These are phyloP conservation scores for Hucho hucho DNA, from an alignment of 2,113 vertebrate species.

Conservation along the genomic window DNA sequence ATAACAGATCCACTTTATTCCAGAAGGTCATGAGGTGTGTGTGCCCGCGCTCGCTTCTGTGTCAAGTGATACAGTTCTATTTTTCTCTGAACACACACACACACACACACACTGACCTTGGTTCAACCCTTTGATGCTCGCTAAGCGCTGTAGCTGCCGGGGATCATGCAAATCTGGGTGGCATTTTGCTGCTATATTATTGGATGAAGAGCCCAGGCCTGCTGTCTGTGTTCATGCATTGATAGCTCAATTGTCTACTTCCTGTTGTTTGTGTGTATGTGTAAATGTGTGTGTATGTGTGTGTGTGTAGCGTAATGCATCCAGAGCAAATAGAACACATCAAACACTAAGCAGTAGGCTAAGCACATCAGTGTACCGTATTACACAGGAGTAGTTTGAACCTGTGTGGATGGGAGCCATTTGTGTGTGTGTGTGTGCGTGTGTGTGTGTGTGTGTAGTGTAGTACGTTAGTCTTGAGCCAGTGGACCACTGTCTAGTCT, in stretches of 20 bases:
- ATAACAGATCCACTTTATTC: constrained; percentile 4
- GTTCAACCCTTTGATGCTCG: constrained; percentile 18
- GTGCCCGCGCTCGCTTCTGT: background rate
- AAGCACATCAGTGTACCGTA: too few relatives aligned
- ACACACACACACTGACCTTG: constrained; percentile 4
- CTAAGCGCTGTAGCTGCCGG: constrained; percentile 4
- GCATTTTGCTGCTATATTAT: constrained; percentile 4
- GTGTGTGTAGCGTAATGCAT: background rate
- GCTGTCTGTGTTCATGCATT: constrained; percentile 17
- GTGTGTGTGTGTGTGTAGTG: background rate
- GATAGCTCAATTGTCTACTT: constrained; percentile 14
- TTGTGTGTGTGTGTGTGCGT: background rate
- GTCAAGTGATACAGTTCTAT: constrained; percentile 10
- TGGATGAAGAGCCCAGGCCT: background rate
- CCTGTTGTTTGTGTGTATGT: background rate
- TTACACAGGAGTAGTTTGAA: too few relatives aligned
- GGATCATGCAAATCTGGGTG: constrained; percentile 11
- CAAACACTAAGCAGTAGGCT: too few relatives aligned
- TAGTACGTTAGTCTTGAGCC: background rate
- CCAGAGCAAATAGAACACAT: too few relatives aligned
- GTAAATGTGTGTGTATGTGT: constrained; percentile 2
- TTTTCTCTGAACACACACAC: background rate
- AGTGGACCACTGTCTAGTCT: background rate
- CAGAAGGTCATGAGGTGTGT: constrained; percentile 19
- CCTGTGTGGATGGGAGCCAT: background rate